Evolutionary conservation across 2,113 vertebrate genomes (phyloP), one percentile per base, ranked within the genome.

Genomic region (Melospiza melodia): DNA sequence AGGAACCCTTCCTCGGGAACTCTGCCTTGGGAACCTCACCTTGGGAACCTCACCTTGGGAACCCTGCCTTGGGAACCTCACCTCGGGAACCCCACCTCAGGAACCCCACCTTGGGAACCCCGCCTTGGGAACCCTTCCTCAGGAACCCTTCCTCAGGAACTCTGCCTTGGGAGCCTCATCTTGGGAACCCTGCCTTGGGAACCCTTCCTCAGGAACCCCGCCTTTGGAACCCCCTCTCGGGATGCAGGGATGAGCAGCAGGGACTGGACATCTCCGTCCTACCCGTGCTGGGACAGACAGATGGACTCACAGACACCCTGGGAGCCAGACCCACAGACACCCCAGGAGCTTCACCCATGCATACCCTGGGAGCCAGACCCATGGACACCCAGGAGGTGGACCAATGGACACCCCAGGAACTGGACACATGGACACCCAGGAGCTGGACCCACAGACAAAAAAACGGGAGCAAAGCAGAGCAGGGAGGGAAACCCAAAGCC

Each of bases 361-460:
- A 43, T 43, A 43, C 41, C 41, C 15, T 43, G 41, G 41, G 15
- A 43, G 41, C 41, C 41, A 43, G 41, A 43, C 41, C 15, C 41
- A 43, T 2, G 2, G 24, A 79, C 39, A 41, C 3, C 9, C 16
- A 39, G 39, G 39, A 39, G 39, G 39, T 39, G 39, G 41, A 43
- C 41, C 15, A 14, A 43, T 2, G 2, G 24, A 79, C 39, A 41
- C 4, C 9, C 16, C 2, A 0, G 3, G 33, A 46, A 16, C 65
- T 2, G 3, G 35, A 49, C 43, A 5, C 31, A 37, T 0, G 0
- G 51, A 57, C 61, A 77, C 3, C 24, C 2, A 5, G 17, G 19
- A 69, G n/a, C 25, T 2, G 1, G 46, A 74, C n/a, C 15, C 28
- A 31, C 2, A 5, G 74, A 80, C 41, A n/a, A 9, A 12, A 43